These are phyloP conservation scores for Aphidius ervi DNA, from an alignment of 1,140 invertebrate genomes.

Conservation along the genomic window DNA sequence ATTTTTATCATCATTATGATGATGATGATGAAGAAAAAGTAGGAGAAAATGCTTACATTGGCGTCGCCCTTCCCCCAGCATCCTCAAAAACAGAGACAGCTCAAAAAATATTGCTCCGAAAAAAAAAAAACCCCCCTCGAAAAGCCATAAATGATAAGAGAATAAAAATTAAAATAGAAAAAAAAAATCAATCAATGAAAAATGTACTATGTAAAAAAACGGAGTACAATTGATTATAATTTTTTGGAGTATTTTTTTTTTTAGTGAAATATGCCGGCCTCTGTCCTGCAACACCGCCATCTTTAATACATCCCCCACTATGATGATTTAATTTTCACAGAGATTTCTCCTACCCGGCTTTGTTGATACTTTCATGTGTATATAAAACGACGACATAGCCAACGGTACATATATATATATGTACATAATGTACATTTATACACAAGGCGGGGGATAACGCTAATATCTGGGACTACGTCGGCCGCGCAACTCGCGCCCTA, in stretches of 20 bases:
- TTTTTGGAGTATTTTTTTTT: background rate
- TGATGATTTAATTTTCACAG: conserved; percentile 2
- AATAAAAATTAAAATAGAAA: background rate
- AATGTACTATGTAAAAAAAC: background rate
- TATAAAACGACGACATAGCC: background rate
- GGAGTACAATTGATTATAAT: background rate
- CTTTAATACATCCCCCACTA: conserved; percentile 8
- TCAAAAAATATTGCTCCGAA: no score
- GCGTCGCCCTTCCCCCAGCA: no score
- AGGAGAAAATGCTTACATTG: no score
- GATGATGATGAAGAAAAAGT: no score
- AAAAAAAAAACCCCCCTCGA: no score
- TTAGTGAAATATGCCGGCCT: conserved; percentile 14
- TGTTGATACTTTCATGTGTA: conserved; percentile 30
- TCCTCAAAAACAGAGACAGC: no score
- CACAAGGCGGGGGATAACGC: conserved; percentile 32
- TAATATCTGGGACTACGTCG: conserved; percentile 49
- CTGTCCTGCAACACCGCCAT: conserved; percentile 16
- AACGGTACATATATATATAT: no score
- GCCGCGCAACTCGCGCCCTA: conserved; percentile 45
- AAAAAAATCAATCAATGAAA: background rate
- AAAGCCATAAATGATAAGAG: no score
- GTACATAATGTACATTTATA: no score
- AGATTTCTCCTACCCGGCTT: conserved; percentile 19
- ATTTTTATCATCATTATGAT: no score